Evolutionary conservation across 1,140 invertebrate genomes (phyloP), one percentile per base, ranked within the genome.

Genomic region (Drosophila sturtevanti): DNA sequence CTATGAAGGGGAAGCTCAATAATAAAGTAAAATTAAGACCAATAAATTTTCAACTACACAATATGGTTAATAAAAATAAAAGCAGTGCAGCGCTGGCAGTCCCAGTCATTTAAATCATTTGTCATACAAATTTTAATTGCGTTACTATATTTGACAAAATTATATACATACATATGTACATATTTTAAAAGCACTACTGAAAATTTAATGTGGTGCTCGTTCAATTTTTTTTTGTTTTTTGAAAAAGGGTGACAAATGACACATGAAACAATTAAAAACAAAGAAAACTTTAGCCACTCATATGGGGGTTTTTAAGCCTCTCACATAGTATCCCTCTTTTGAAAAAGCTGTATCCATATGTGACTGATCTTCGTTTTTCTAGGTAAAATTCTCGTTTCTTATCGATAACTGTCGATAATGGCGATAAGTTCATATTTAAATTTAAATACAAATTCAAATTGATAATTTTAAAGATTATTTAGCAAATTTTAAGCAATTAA

Each of bases 361-460:
- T 22, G 31, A 18, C 27, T 11, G n/a, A 48, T 69, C 52, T 69
- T 66, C 24, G 10, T 44, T 14, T 22, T 51, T 38, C 16, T 52
- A 21, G 24, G 34, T 35, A 18, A 48, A 21, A 48, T 48, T 48
- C 9, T 48, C 41, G 2, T 48, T 11, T 16, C 11, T 3, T 48
- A 61, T 61, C 59, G 59, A 61, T 61, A 61, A 61, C 37, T 31
- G n/a, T n/a, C n/a, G n/a, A n/a, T n/a, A n/a, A 38, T 56, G 9
- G 16, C 22, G 52, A 56, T 56, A 22, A 31, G 24, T 58, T 31
- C 27, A 31, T 31, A 6, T 31, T 31, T 31, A 31, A 44, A 41
- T 52, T 38, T 4, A 27, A 48, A 56, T 56, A 51, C 68, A 4
- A 76, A 59, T 74, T 61, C 2, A 58, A 74, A 56, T 31, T 31